A percentile compares a stretch with the other conserved stretches of the same genome.
These are phyloP conservation scores for Smittia aterrima DNA, from an alignment of 2,888 invertebrate genomes.

Conservation along the genomic window DNA sequence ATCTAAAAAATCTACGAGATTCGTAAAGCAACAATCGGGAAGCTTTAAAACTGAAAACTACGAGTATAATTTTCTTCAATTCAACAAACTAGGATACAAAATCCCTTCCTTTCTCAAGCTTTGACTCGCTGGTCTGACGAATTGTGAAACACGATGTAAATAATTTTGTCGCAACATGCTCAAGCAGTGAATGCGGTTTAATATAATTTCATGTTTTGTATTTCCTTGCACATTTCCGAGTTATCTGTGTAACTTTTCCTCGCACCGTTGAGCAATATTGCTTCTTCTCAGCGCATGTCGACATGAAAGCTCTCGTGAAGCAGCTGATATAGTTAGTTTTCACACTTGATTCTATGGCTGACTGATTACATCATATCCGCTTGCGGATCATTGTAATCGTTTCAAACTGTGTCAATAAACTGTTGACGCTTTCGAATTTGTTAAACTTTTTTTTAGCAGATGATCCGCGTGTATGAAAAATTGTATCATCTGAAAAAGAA, in stretches of 20 bases:
- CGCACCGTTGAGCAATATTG: background rate
- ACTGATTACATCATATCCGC: background rate
- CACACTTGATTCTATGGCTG: background rate
- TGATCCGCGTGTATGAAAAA: too few species aligned
- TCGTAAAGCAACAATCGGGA: background rate
- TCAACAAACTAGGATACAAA: too few species aligned
- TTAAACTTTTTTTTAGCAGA: too few species aligned
- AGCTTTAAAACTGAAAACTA: background rate
- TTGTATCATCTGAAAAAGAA: background rate
- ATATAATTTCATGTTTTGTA: background rate
- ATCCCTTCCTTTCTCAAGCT: too few species aligned
- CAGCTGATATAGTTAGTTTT: background rate
- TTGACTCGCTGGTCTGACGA: background rate
- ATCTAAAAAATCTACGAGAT: too few species aligned
- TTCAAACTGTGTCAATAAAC: slow-evolving; percentile 1
- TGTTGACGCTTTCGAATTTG: background rate
- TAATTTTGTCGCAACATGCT: background rate
- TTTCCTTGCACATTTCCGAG: background rate
- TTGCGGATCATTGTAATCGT: background rate
- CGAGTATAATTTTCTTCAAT: too few species aligned
- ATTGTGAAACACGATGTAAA: background rate
- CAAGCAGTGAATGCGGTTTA: background rate
- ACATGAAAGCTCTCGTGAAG: background rate
- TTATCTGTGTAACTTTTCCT: background rate
- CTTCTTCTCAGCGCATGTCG: background rate